phyloP scores from a whole-genome alignment of 2,113 vertebrate species.

The Pangasianodon hypophthalmus region DNA sequence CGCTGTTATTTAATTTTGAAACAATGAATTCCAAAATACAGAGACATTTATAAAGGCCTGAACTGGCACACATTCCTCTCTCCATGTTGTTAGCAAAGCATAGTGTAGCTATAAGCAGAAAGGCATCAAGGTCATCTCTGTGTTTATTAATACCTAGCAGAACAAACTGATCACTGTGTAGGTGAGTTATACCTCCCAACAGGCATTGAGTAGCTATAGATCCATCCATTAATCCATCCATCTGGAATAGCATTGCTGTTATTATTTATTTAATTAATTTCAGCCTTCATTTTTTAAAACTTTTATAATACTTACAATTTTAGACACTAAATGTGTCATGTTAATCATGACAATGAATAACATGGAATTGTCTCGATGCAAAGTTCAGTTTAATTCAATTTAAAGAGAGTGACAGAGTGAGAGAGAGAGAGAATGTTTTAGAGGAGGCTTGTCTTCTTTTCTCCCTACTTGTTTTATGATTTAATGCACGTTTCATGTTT shows the following conservation, averaged over 20 bases:
- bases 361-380: no score
- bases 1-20: conserved; percentile 61
- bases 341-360: neutral
- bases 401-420: no score
- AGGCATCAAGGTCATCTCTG: conserved; percentile 62
- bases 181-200: neutral
- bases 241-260: neutral
- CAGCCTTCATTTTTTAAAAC: conserved; percentile 73
- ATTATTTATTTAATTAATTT: conserved; percentile 72
- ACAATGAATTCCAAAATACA: conserved; percentile 71
- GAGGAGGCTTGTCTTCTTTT: no score
- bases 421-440: no score
- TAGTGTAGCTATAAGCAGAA: conserved; percentile 72
- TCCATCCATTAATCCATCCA: neutral
- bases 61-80: conserved; percentile 62
- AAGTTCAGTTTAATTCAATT: no score
- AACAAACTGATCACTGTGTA: conserved; percentile 75
- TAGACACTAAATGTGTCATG: neutral
- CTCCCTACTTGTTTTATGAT: no score
- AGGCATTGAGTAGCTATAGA: neutral
- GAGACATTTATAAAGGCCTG: conserved; percentile 73
- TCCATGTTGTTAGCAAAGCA: conserved; percentile 57
- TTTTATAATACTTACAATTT: neutral
- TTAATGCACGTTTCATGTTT: no score
- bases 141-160: conserved; percentile 75